Evolutionary conservation across 2,797 vertebrate species (phyloP).

Genomic region (Chelidonichthys spinosus): DNA sequence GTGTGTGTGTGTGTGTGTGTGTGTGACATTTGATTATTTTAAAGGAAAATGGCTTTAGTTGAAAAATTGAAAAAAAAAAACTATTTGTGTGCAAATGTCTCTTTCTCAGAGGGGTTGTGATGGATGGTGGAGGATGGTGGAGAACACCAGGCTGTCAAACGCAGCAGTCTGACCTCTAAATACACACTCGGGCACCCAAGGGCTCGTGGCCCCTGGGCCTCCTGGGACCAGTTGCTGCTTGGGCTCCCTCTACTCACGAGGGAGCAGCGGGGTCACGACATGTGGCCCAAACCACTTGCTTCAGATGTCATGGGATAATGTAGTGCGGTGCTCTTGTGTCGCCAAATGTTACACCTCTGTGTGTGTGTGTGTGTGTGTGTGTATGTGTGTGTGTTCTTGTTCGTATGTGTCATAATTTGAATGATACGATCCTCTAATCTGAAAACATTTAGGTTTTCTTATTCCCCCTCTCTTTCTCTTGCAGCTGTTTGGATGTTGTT

Average conservation of each 20-base stretch:
- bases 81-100: constrained; percentile 2
- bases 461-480: neutral
- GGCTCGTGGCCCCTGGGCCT: constrained; percentile 45
- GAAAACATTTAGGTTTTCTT: no score
- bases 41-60: no score
- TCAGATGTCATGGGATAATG: constrained; percentile 55
- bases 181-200: constrained; percentile 37
- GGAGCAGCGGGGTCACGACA: constrained; percentile 37
- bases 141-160: constrained; percentile 26
- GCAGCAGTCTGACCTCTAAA: constrained; percentile 57
- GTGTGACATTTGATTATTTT: neutral
- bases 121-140: constrained; percentile 34
- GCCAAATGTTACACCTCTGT: constrained; percentile 40
- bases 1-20: neutral
- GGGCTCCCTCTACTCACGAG: constrained; percentile 22
- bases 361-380: neutral
- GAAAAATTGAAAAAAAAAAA: neutral
- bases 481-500: constrained; percentile 45
- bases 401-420: no score
- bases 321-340: constrained; percentile 36
- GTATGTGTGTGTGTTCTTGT: no score
- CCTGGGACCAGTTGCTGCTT: constrained; percentile 68
- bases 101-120: constrained; percentile 33
- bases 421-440: no score
- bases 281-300: constrained; percentile 63